Percentiles rank a stretch among this genome's conserved stretches.
These are phyloP conservation scores for Hypomecis atomaria DNA, from an alignment of 2,888 invertebrate genomes.

Conservation along the genomic window DNA sequence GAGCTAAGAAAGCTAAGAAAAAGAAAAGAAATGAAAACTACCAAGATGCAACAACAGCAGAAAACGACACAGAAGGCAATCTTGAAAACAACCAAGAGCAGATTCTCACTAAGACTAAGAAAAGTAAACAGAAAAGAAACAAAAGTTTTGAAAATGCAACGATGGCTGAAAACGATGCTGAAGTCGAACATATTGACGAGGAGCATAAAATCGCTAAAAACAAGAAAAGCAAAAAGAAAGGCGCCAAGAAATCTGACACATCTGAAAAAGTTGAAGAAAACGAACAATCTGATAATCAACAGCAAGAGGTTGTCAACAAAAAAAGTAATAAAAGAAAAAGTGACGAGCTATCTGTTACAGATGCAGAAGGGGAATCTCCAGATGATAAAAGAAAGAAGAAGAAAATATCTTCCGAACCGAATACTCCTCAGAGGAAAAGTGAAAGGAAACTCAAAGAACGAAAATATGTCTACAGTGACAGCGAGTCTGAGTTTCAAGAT, in stretches of 20 bases:
- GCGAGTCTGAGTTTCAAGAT: constrained; percentile 55
- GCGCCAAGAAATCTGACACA: neutral
- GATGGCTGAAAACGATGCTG: neutral
- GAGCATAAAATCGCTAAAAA: neutral
- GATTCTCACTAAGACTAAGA: neutral
- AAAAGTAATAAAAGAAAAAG: constrained; percentile 3
- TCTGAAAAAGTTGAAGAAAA: neutral
- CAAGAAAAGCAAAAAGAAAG: neutral
- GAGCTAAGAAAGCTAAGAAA: neutral
- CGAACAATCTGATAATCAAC: neutral
- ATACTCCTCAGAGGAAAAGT: constrained; percentile 30
- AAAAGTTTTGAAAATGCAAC: neutral
- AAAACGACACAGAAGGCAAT: neutral
- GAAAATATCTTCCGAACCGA: neutral
- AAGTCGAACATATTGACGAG: neutral
- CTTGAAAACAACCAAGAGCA: neutral
- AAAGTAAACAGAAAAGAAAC: constrained; percentile 1
- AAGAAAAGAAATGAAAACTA: neutral
- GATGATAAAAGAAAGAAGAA: too few species aligned
- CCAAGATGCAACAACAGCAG: neutral
- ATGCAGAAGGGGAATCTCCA: too few species aligned
- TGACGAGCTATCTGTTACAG: too few species aligned
- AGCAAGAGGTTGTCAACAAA: too few species aligned
- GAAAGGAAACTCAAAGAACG: constrained; percentile 47
- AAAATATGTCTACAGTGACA: constrained; percentile 46